Conservation (phyloP, 2,888 invertebrate genomes). For the Noctuana brunneofusca region DNA sequence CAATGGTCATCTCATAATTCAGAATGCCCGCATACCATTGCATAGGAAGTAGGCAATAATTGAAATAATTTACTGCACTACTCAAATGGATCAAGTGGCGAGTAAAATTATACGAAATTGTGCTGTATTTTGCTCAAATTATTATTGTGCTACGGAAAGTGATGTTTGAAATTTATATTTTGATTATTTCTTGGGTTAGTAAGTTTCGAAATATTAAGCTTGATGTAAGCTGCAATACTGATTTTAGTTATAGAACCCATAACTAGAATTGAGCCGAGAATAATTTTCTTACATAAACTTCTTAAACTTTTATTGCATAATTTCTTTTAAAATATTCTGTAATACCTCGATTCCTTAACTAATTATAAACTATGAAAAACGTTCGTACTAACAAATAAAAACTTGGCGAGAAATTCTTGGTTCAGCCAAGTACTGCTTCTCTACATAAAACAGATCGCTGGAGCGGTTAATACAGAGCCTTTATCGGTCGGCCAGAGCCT, state of each 20-base stretch:
- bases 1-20: neutral
- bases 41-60: neutral
- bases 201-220: too few species aligned
- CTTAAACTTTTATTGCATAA: too few species aligned
- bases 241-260: too few species aligned
- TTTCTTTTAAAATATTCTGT: too few species aligned
- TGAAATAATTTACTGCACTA: neutral
- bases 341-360: too few species aligned
- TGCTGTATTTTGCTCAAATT: neutral
- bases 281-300: too few species aligned
- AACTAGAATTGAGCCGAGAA: too few species aligned
- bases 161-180: too few species aligned
- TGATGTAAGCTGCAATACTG: too few species aligned
- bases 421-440: neutral
- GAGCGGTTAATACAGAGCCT: constrained; percentile 11
- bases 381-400: neutral
- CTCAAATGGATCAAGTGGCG: neutral
- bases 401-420: neutral
- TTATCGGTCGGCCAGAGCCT: constrained; percentile 3
- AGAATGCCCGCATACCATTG: constrained; percentile 1
- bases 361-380: neutral
- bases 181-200: too few species aligned
- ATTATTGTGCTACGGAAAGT: too few species aligned
- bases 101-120: neutral
- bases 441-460: neutral